A percentile compares a stretch with the other conserved stretches of the same genome.
These are phyloP conservation scores for Bombus waltoni DNA, from an alignment of 1,140 invertebrate genomes.

Conservation along the genomic window DNA sequence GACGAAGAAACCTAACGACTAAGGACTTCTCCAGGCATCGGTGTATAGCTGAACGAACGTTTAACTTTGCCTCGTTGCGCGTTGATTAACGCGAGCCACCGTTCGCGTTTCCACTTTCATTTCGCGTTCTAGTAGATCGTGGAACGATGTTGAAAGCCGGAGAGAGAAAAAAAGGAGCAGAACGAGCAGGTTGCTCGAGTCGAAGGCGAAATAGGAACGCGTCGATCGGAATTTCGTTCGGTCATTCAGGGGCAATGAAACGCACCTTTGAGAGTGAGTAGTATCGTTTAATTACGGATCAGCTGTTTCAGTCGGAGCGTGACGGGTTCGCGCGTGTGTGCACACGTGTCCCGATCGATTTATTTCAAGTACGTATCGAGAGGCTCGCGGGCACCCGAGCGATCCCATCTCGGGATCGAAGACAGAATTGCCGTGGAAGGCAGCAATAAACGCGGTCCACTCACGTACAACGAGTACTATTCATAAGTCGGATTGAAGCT, in stretches of 20 bases:
- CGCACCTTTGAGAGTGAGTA: constrained; percentile 13
- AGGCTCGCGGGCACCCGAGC: not conserved
- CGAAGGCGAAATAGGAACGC: not conserved
- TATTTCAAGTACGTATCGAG: constrained; percentile 40
- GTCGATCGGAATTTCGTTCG: constrained; percentile 11
- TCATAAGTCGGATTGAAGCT: constrained; percentile 50
- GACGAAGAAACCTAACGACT: not conserved
- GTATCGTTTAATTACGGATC: constrained; percentile 52
- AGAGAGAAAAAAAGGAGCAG: no score
- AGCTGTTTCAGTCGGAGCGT: constrained; percentile 58
- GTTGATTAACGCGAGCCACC: constrained; percentile 8
- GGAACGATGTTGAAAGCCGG: not conserved
- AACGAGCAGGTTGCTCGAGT: not conserved
- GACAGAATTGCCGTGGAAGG: constrained; percentile 61
- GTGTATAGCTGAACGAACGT: not conserved
- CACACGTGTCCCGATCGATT: constrained; percentile 60
- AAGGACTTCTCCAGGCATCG: not conserved
- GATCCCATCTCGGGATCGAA: constrained; percentile 37
- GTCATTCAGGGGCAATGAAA: constrained; percentile 22
- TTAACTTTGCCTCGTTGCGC: not conserved
- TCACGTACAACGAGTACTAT: constrained; percentile 65
- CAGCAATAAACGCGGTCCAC: constrained; percentile 44
- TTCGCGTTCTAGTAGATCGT: not conserved
- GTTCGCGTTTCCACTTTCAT: not conserved
- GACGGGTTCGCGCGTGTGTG: constrained; percentile 27